Evolutionary conservation across 2,888 invertebrate species (phyloP).

Genomic region (Nasonovia ribisnigri): DNA sequence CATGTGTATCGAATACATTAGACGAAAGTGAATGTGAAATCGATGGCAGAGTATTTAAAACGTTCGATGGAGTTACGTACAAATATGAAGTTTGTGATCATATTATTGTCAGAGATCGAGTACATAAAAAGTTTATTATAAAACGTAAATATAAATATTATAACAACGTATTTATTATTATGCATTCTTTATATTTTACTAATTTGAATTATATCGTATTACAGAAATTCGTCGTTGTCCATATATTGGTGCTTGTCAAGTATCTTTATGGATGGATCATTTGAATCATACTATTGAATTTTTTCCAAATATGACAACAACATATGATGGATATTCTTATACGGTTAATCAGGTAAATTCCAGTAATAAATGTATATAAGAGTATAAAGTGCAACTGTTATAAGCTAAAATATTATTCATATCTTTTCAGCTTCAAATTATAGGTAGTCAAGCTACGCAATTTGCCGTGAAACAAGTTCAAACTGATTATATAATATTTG

Average conservation of each 20-base stretch:
- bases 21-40: slow-evolving; percentile 79
- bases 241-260: slow-evolving; percentile 74
- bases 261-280: slow-evolving; percentile 77
- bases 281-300: slow-evolving; percentile 75
- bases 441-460: slow-evolving; percentile 75
- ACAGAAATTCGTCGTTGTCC: slow-evolving; percentile 79
- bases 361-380: background rate
- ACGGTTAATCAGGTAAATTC: slow-evolving; percentile 69
- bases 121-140: slow-evolving; percentile 79
- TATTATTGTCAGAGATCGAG: slow-evolving; percentile 79
- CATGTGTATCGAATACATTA: slow-evolving; percentile 77
- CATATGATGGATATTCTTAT: slow-evolving; percentile 75
- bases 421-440: slow-evolving; percentile 74
- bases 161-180: background rate
- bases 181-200: background rate
- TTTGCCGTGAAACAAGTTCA: slow-evolving; percentile 81
- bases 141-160: slow-evolving; percentile 73
- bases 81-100: slow-evolving; percentile 88
- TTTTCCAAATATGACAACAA: slow-evolving; percentile 77
- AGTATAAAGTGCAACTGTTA: background rate
- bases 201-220: slow-evolving; percentile 25
- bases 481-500: slow-evolving; percentile 78
- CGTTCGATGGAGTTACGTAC: slow-evolving; percentile 84
- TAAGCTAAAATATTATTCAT: background rate
- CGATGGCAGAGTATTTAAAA: slow-evolving; percentile 82